A percentile compares a stretch with the other conserved stretches of the same genome.
These are phyloP conservation scores for Falco peregrinus DNA, from an alignment of 2,797 vertebrate species.

Conservation along the genomic window DNA sequence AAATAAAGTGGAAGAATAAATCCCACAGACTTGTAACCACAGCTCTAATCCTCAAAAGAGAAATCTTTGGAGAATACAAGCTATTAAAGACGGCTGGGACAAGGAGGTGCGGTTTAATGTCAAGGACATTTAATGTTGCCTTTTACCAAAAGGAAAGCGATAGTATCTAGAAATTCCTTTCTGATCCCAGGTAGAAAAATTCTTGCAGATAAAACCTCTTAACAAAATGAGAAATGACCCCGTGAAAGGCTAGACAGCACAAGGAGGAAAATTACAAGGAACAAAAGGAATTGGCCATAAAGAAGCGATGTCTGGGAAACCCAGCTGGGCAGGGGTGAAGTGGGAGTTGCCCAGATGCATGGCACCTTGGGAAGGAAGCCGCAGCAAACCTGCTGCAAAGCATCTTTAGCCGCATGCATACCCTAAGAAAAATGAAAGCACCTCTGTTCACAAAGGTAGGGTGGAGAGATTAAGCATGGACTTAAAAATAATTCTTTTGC, in stretches of 20 bases:
- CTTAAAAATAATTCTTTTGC: neutral
- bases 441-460: neutral
- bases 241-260: neutral
- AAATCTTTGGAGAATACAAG: neutral
- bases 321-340: neutral
- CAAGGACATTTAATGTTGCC: neutral
- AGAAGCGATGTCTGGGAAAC: neutral
- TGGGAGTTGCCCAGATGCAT: neutral
- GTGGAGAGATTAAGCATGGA: neutral
- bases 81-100: neutral
- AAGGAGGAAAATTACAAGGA: neutral
- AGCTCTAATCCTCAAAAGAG: neutral
- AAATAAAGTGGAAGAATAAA: neutral
- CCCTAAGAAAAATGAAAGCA: neutral
- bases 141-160: neutral
- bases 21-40: neutral
- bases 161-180: neutral
- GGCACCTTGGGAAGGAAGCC: neutral
- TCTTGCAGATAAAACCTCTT: neutral
- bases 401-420: neutral
- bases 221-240: neutral
- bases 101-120: neutral
- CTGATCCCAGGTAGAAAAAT: neutral
- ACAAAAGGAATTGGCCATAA: neutral
- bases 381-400: neutral